These are phyloP conservation scores for Bubo scandiacus DNA, from an alignment of 2,113 vertebrate species.

Conservation along the genomic window DNA sequence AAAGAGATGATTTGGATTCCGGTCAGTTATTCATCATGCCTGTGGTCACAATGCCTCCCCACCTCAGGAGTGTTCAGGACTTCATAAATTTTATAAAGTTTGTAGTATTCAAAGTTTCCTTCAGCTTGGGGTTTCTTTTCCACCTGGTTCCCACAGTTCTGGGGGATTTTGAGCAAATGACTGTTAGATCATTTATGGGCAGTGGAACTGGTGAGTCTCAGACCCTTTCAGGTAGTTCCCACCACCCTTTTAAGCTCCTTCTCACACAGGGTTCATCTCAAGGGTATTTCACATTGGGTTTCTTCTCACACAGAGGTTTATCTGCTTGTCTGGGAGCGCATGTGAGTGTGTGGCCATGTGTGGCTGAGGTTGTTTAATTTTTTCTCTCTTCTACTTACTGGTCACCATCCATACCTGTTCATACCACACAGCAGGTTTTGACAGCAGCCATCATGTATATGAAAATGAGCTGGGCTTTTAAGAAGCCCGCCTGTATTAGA, in stretches of 20 bases:
- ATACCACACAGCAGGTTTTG: neutral
- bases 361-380: neutral
- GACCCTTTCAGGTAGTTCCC: neutral
- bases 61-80: neutral
- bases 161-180: neutral
- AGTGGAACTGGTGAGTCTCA: neutral
- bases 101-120: neutral
- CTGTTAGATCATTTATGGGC: neutral
- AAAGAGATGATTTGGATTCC: neutral
- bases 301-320: neutral
- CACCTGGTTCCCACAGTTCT: neutral
- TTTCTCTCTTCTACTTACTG: neutral
- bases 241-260: neutral
- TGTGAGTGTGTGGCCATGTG: neutral
- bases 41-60: neutral
- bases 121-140: neutral
- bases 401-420: neutral
- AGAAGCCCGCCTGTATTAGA: neutral
- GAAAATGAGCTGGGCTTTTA: neutral
- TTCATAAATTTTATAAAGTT: neutral
- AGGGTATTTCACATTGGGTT: fast-evolving
- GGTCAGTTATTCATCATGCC: neutral
- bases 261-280: neutral
- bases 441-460: neutral
- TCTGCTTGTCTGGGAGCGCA: neutral